Evolutionary conservation across 2,797 vertebrate genomes (phyloP).

Genomic region (Poeciliopsis gracilis): DNA sequence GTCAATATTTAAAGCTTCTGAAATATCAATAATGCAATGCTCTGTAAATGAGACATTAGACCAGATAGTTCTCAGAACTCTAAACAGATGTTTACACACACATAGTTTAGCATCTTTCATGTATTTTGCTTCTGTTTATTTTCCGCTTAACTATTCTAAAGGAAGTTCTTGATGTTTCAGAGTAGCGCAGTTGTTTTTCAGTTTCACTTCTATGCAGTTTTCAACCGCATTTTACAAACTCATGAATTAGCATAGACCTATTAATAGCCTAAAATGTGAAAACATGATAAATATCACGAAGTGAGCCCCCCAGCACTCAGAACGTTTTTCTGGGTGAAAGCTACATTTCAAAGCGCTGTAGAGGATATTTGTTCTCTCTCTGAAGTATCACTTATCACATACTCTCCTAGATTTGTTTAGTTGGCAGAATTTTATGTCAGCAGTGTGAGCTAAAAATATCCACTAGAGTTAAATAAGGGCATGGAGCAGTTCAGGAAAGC

Average conservation of each 20-base stretch:
- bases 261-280: conserved; percentile 20
- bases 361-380: conserved; percentile 55
- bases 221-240: conserved; percentile 3
- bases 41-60: conserved; percentile 22
- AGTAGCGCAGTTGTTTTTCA: conserved; percentile 20
- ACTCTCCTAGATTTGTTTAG: conserved; percentile 79
- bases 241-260: conserved; percentile 2
- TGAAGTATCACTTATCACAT: conserved; percentile 72
- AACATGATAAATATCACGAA: conserved; percentile 29
- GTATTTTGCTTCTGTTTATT: conserved; percentile 45
- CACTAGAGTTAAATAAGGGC: conserved; percentile 84
- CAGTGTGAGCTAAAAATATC: conserved; percentile 83
- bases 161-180: conserved; percentile 6
- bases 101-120: conserved; percentile 23
- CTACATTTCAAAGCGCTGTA: conserved; percentile 25
- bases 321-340: conserved; percentile 19
- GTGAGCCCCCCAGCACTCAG: conserved; percentile 30
- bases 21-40: conserved; percentile 29
- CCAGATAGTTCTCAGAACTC: conserved; percentile 61
- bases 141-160: conserved; percentile 36
- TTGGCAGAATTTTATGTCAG: conserved; percentile 81
- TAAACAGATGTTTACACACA: conserved; percentile 33
- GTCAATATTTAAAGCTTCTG: conserved; percentile 28
- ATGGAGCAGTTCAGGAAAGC: conserved; percentile 82
- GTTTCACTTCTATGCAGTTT: not conserved